Base-by-base conservation (phyloP, 2,113 vertebrate genomes). In the Sturnus vulgaris region DNA sequence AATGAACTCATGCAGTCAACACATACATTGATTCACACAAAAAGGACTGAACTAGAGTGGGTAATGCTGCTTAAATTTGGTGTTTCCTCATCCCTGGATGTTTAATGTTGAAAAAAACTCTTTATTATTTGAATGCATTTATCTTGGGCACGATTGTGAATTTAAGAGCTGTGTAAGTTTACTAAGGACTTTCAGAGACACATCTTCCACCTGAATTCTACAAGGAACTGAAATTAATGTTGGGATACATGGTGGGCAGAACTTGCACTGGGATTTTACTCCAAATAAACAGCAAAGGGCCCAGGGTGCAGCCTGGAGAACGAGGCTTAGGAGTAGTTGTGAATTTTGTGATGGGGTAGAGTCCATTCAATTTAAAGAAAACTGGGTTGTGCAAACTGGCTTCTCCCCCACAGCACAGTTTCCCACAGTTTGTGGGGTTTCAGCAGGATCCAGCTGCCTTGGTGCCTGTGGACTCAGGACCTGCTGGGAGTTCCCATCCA, bases 281-380 rank as follows among this genome's bases (percentile, higher is more conserved):
- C 35, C 49, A 66, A 50, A 49, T 5, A 56, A n/a, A 15, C 15
- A 56, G 28, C 50, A 22, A 1, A 3, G 33, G 30, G n/a, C 35
- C 18, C 31, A 72, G 39, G 53, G 8, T 33, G 23, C 27, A 75
- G 56, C 27, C 40, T 68, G 49, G 33, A 70, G 25, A 81, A 78
- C 0, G 0, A 61, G 64, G 23, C 25, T 66, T 15, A 53, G 39
- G 42, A 39, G 13, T 5, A 63, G 15, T 23, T 82, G 6, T 8
- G 12, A 50, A 52, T 86, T 88, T 68, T 84, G 33, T 18, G 12
- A 46, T 47, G 12, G 23, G 52, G 11, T 25, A 33, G 8, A 75
- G 20, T 55, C 21, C n/a, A 24, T 2, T 39, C 42, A 75, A 37
- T 57, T 66, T 46, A 59, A 24, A 70, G 69, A 63, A 79, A 93